phyloP scores from a whole-genome alignment of 1,140 invertebrate species.

The Neodiprion virginianus region DNA sequence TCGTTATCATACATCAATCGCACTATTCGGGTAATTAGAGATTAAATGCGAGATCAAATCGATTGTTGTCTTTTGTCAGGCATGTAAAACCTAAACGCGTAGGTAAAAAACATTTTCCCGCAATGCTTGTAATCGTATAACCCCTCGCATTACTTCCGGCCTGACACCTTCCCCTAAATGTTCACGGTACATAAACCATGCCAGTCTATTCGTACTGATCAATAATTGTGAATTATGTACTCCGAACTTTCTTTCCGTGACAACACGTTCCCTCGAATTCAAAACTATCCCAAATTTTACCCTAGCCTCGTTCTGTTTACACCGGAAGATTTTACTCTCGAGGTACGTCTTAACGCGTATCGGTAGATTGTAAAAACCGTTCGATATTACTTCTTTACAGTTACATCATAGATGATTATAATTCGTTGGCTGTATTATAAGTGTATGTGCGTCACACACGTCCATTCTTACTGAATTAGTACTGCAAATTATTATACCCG shows the following conservation, averaged over 20 bases:
- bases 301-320: too few species aligned
- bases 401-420: too few species aligned
- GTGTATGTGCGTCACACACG: too few species aligned
- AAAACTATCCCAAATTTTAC: not conserved
- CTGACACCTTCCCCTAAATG: constrained; percentile 1
- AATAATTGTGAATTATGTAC: not conserved
- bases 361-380: too few species aligned
- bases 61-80: not conserved
- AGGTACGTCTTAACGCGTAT: too few species aligned
- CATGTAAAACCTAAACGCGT: not conserved
- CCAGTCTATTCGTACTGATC: not conserved
- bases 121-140: not conserved
- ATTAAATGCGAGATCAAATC: not conserved
- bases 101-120: not conserved
- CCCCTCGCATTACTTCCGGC: not conserved
- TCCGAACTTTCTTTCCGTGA: not conserved
- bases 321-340: too few species aligned
- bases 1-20: too few species aligned
- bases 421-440: too few species aligned
- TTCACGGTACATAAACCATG: constrained; percentile 1
- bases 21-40: not conserved
- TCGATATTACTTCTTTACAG: too few species aligned
- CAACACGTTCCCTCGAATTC: not conserved
- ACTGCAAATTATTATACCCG: too few species aligned
- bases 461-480: too few species aligned